Conservation (phyloP, 2,888 invertebrate species). For the Acrobasis repandana region DNA sequence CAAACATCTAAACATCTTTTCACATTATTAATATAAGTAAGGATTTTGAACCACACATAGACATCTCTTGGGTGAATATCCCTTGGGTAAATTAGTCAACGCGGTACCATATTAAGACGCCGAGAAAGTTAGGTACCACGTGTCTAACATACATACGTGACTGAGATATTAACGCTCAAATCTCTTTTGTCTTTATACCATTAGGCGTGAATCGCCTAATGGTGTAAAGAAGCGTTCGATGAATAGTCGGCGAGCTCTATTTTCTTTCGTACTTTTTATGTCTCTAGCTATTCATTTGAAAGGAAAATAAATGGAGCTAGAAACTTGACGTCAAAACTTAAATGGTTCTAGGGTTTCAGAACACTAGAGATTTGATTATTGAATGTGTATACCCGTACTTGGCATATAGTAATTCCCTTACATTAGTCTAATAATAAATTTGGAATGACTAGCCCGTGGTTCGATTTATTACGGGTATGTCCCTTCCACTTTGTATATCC, state of each 20-base stretch:
- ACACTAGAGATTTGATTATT: background rate
- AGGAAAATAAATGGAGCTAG: conserved; percentile 29
- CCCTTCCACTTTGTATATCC: too few species aligned
- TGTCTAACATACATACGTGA: conserved; percentile 15
- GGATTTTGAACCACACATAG: background rate
- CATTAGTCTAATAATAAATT: too few species aligned
- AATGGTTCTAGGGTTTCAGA: conserved; percentile 5
- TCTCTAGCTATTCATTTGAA: conserved; percentile 28
- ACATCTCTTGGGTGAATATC: conserved; percentile 4
- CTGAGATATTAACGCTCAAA: conserved; percentile 20
- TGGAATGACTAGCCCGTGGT: too few species aligned
- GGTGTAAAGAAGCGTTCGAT: conserved; percentile 19
- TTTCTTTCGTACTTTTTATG: conserved; percentile 27
- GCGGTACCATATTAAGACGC: background rate
- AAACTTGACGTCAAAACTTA: conserved; percentile 1
- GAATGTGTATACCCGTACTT: too few species aligned
- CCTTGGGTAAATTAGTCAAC: background rate
- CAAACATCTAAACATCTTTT: too few species aligned
- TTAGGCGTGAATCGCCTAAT: conserved; percentile 15
- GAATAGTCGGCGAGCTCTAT: conserved; percentile 18
- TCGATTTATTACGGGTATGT: too few species aligned
- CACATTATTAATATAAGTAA: too few species aligned
- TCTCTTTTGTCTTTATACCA: conserved; percentile 20
- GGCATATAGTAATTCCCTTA: too few species aligned
- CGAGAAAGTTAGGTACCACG: conserved; percentile 11